Evolutionary conservation across 2,888 invertebrate species (phyloP).

Genomic region (Tupiocoris notatus): DNA sequence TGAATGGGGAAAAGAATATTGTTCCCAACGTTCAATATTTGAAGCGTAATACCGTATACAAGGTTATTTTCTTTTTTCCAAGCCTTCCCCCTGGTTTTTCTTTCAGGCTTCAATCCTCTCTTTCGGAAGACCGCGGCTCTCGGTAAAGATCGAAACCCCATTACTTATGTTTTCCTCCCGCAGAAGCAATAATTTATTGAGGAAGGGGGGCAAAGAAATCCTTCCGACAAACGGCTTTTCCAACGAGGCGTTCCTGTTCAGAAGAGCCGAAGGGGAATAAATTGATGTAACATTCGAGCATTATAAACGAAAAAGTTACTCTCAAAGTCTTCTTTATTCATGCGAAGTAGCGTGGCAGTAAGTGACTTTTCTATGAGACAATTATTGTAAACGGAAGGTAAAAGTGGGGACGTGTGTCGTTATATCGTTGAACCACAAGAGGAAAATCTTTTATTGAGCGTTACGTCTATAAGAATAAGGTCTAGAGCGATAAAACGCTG

Average conservation of each 20-base stretch:
- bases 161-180: background rate
- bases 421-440: no score
- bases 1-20: background rate
- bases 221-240: background rate
- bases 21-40: constrained; percentile 18
- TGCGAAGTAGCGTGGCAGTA: no score
- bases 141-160: background rate
- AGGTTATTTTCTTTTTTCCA: background rate
- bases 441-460: no score
- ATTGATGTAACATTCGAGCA: background rate
- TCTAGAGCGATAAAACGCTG: no score
- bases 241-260: background rate
- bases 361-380: no score
- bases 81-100: background rate
- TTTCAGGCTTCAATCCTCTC: background rate
- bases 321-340: background rate
- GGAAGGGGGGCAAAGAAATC: background rate
- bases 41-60: background rate
- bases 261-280: background rate
- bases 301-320: background rate
- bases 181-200: background rate
- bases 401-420: no score
- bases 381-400: no score
- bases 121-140: background rate
- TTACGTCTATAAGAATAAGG: no score